Conservation (phyloP, 2,888 invertebrate genomes). For the Scotopteryx bipunctaria region DNA sequence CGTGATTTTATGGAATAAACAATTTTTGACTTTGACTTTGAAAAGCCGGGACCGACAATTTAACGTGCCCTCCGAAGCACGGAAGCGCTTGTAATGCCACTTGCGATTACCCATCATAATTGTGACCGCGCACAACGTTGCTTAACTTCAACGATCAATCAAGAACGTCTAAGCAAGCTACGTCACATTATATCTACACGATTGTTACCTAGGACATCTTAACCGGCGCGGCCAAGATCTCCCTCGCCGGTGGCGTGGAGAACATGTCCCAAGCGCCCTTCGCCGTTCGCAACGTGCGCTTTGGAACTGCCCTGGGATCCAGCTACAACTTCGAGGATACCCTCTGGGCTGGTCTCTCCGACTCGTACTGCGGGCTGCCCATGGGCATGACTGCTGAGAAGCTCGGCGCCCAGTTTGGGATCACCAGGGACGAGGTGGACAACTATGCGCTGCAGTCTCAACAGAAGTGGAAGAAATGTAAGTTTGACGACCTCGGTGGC, state of each 20-base stretch:
- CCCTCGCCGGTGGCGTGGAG: constrained; percentile 96
- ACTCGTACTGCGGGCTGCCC: constrained; percentile 94
- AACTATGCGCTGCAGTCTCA: constrained; percentile 94
- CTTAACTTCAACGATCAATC: too few species aligned
- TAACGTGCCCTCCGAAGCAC: too few species aligned
- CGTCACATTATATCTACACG: neutral
- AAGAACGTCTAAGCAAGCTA: too few species aligned
- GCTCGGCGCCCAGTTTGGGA: constrained; percentile 90
- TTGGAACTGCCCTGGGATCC: constrained; percentile 92
- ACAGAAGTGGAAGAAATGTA: constrained; percentile 92
- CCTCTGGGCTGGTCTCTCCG: constrained; percentile 93
- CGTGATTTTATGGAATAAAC: too few species aligned
- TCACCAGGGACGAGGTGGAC: constrained; percentile 93
- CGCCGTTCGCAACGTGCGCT: constrained; percentile 91
- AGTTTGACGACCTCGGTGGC: too few species aligned
- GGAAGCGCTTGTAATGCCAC: too few species aligned
- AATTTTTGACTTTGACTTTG: too few species aligned
- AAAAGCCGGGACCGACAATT: too few species aligned
- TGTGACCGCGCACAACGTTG: too few species aligned
- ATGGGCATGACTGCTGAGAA: constrained; percentile 99
- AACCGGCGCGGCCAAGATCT: constrained; percentile 92
- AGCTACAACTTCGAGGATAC: constrained; percentile 93
- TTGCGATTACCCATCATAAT: too few species aligned
- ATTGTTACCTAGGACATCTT: constrained; percentile 88
- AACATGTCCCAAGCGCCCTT: constrained; percentile 98